Evolutionary conservation across 2,113 vertebrate species (phyloP).

Genomic region (Paramormyrops kingsleyae): DNA sequence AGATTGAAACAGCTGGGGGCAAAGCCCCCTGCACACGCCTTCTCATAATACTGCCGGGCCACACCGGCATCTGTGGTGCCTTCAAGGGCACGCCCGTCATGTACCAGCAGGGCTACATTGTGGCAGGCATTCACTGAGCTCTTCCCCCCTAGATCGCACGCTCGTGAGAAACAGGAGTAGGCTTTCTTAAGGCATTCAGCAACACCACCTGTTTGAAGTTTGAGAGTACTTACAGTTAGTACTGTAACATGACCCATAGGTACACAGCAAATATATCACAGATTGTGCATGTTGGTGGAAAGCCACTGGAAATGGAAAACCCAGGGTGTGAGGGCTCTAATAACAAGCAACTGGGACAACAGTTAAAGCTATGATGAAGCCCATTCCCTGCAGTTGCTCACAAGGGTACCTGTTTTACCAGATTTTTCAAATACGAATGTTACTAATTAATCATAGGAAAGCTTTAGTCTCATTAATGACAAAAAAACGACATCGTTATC

Average conservation of each 20-base stretch:
- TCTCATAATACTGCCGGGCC: conserved; percentile 77
- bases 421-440: neutral
- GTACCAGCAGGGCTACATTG: conserved; percentile 72
- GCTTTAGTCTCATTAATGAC: neutral
- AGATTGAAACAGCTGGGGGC: conserved; percentile 74
- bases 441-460: neutral
- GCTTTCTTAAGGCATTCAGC: conserved; percentile 73
- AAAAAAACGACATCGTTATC: neutral
- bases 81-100: conserved; percentile 56
- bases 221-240: neutral
- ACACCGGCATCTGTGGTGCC: conserved; percentile 51
- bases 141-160: conserved; percentile 61
- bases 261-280: neutral
- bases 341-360: neutral
- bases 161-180: conserved; percentile 74
- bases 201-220: conserved; percentile 68
- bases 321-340: neutral
- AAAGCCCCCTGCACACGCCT: conserved; percentile 71
- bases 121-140: conserved; percentile 80
- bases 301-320: neutral
- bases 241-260: neutral
- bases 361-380: neutral
- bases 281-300: neutral
- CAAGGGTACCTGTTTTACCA: neutral
- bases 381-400: neutral